These are phyloP conservation scores for Macrosteles quadrilineatus DNA, from an alignment of 1,140 invertebrate species.

Conservation along the genomic window DNA sequence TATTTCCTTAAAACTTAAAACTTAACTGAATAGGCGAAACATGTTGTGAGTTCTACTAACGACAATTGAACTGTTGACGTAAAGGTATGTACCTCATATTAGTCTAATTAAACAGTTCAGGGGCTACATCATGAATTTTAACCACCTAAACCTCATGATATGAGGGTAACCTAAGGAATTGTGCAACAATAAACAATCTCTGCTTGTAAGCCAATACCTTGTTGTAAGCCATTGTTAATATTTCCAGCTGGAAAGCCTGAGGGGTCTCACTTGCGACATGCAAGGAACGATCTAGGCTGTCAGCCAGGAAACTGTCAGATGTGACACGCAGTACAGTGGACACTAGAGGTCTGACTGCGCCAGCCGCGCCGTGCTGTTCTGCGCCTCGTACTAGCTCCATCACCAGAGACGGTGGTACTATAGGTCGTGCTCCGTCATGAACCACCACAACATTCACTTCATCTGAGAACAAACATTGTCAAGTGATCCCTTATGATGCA, in stretches of 20 bases:
- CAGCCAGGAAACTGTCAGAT: slow-evolving; percentile 48
- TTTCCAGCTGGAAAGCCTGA: slow-evolving; percentile 52
- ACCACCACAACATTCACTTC: slow-evolving; percentile 50
- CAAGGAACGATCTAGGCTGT: slow-evolving; percentile 50
- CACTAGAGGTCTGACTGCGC: slow-evolving; percentile 52
- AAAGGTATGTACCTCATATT: no score
- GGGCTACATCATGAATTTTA: no score
- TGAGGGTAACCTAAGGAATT: no score
- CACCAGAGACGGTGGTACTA: slow-evolving; percentile 49
- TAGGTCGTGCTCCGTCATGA: slow-evolving; percentile 57
- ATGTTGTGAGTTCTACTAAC: no score
- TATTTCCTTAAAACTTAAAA: no score
- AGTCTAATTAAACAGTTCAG: no score
- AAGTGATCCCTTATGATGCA: no score
- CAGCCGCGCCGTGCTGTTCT: slow-evolving; percentile 52
- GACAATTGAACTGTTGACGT: no score
- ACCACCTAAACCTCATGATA: no score
- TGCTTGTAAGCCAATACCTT: slow-evolving; percentile 48
- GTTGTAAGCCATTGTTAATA: slow-evolving; percentile 52
- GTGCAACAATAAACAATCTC: no score
- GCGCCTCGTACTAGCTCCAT: slow-evolving; percentile 49
- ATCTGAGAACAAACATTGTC: slow-evolving; percentile 12
- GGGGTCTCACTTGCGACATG: slow-evolving; percentile 58
- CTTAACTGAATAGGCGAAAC: no score
- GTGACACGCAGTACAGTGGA: slow-evolving; percentile 52